Evolutionary conservation across 2,113 vertebrate species (phyloP).

Genomic region (Cololabis saira): DNA sequence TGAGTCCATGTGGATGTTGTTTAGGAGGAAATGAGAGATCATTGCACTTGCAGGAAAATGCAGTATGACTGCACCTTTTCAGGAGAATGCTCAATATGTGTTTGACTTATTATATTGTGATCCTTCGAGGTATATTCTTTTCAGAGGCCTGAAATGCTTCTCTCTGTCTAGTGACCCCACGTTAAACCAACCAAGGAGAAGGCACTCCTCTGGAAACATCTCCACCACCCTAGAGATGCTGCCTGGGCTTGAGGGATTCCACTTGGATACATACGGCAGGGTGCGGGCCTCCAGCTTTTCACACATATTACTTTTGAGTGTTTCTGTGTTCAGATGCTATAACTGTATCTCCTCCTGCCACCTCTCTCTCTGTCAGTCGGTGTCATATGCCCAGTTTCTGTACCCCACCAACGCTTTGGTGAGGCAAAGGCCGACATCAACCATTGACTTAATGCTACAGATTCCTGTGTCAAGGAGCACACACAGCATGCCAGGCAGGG

Average conservation of each 20-base stretch:
- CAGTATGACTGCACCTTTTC: no score
- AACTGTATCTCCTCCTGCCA: not conserved
- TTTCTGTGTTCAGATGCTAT: not conserved
- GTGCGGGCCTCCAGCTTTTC: slow-evolving; percentile 62
- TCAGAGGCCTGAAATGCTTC: not conserved
- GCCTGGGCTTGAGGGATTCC: slow-evolving; percentile 92
- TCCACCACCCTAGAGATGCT: slow-evolving; percentile 91
- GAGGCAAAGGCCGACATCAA: slow-evolving; percentile 79
- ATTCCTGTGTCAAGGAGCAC: slow-evolving; percentile 77
- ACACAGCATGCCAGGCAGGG: slow-evolving; percentile 75
- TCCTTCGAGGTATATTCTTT: no score
- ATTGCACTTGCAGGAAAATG: no score
- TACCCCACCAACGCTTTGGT: slow-evolving; percentile 94
- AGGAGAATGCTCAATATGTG: no score
- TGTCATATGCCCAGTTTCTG: slow-evolving; percentile 96
- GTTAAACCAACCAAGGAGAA: slow-evolving; percentile 88
- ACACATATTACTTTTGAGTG: not conserved
- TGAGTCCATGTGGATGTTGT: no score
- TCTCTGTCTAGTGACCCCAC: slow-evolving; percentile 84
- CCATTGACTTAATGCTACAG: slow-evolving; percentile 77
- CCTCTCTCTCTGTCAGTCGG: slow-evolving; percentile 77
- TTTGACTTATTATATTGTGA: no score
- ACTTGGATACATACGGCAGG: slow-evolving; percentile 91
- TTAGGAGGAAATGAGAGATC: no score
- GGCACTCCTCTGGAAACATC: slow-evolving; percentile 92